phyloP scores from a whole-genome alignment of 2,113 vertebrate genomes.

The Sturnus vulgaris region DNA sequence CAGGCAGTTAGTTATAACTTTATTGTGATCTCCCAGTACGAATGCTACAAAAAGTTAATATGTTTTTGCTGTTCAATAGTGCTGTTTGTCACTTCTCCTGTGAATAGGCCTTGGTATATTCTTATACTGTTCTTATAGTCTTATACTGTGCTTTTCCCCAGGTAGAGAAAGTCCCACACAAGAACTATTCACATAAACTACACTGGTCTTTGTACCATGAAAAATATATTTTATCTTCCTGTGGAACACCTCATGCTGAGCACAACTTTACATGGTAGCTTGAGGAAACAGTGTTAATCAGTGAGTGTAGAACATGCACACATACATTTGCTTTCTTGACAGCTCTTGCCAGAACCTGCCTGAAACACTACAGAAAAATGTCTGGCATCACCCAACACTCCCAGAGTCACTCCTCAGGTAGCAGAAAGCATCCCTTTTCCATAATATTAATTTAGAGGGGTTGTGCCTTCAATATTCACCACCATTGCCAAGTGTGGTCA shows the following conservation, averaged over 20 bases:
- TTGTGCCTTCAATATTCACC: neutral
- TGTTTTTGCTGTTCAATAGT: neutral
- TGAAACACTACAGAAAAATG: neutral
- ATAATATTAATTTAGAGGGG: neutral
- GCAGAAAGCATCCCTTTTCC: neutral
- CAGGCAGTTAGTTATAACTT: neutral
- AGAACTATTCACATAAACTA: neutral
- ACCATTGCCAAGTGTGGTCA: accelerated
- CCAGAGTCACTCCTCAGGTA: neutral
- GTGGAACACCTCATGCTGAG: neutral
- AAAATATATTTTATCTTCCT: neutral
- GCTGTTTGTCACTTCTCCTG: neutral
- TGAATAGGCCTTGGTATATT: neutral
- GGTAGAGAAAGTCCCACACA: neutral
- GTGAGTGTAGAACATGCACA: neutral
- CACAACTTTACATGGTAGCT: neutral
- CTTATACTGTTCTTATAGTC: neutral
- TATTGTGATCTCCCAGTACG: neutral
- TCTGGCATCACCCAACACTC: neutral
- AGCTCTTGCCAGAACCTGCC: neutral
- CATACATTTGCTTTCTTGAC: neutral
- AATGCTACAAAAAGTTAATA: neutral
- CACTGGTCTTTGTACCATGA: neutral
- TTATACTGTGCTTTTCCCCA: neutral
- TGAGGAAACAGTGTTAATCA: neutral